Percentiles rank a stretch among this genome's conserved stretches.
Evolutionary conservation across 2,113 vertebrate genomes (phyloP).

Genomic region (Bufo bufo): DNA sequence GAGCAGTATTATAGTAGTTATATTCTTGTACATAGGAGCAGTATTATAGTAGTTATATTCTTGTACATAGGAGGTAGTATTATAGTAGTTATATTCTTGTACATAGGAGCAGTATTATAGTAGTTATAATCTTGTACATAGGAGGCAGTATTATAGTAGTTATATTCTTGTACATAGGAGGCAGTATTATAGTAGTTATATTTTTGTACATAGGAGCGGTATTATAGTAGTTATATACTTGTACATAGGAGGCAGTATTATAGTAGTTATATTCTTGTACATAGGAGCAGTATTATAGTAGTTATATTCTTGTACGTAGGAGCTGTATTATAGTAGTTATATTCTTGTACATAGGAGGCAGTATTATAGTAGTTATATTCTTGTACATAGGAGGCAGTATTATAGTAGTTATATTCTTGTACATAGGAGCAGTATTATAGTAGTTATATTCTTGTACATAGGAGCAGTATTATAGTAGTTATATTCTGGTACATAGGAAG

Average conservation of each 20-base stretch:
- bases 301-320: too few species aligned
- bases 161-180: too few species aligned
- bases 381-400: constrained; percentile 5
- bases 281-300: too few species aligned
- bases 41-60: too few species aligned
- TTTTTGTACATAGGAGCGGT: too few species aligned
- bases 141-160: background rate
- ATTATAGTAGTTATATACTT: too few species aligned
- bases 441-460: background rate
- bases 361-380: constrained; percentile 11
- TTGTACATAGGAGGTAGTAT: too few species aligned
- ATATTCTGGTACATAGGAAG: background rate
- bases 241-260: too few species aligned
- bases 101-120: background rate
- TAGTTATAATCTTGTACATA: background rate
- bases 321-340: background rate
- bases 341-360: background rate
- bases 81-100: too few species aligned
- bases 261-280: too few species aligned
- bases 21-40: too few species aligned
- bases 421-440: background rate
- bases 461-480: background rate
- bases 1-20: background rate
- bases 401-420: background rate
- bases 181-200: too few species aligned